Evolutionary conservation across 2,113 vertebrate species (phyloP).

Genomic region (Prionailurus viverrinus): DNA sequence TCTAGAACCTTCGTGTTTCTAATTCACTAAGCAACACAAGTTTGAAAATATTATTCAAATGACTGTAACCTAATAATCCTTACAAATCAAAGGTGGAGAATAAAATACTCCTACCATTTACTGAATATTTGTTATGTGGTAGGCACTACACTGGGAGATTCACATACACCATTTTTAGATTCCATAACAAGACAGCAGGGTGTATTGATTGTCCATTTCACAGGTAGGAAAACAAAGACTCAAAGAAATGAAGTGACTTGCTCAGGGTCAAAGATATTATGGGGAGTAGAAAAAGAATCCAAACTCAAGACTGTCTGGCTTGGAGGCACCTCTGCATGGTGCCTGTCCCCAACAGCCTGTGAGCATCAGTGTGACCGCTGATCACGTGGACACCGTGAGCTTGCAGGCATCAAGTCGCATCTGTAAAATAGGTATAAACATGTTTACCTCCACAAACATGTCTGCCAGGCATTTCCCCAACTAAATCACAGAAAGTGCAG

Average conservation of each 20-base stretch:
- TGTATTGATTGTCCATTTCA: background rate
- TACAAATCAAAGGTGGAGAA: background rate
- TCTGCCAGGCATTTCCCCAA: background rate
- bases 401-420: background rate
- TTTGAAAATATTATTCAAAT: slow-evolving; percentile 47
- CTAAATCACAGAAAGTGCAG: background rate
- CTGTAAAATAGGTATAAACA: background rate
- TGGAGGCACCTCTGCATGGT: background rate
- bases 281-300: background rate
- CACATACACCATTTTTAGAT: background rate
- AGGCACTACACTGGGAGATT: background rate
- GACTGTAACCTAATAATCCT: background rate
- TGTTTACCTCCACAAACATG: background rate
- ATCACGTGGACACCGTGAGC: background rate
- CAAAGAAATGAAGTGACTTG: background rate
- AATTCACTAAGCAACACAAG: background rate
- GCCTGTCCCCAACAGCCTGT: background rate
- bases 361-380: background rate
- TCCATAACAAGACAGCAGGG: background rate
- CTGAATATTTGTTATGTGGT: background rate
- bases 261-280: background rate
- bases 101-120: background rate
- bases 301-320: background rate
- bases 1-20: background rate
- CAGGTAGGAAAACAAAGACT: background rate